A percentile compares a stretch with the other conserved stretches of the same genome.
Evolutionary conservation across 2,113 vertebrate genomes (phyloP).

Genomic region (Grantiella picta): DNA sequence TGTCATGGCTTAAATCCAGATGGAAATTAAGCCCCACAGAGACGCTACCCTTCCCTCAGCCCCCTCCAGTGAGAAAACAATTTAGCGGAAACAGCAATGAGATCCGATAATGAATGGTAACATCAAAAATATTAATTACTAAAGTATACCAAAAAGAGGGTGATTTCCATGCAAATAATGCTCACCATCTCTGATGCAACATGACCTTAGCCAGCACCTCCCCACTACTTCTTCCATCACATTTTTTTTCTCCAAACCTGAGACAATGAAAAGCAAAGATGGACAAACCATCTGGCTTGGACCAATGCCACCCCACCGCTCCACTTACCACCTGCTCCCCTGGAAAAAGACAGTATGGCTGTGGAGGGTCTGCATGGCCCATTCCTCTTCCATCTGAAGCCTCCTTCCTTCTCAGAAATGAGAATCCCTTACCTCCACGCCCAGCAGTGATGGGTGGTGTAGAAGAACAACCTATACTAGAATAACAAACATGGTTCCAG

Average conservation of each 20-base stretch:
- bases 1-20: not conserved
- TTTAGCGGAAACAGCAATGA: not conserved
- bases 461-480: not conserved
- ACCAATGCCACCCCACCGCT: not conserved
- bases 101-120: not conserved
- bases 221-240: too few species aligned
- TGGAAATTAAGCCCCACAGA: not conserved
- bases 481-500: not conserved
- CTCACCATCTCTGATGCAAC: not conserved
- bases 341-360: not conserved
- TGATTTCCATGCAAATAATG: not conserved
- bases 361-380: not conserved
- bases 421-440: not conserved
- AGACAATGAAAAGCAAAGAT: not conserved
- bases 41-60: not conserved
- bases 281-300: not conserved
- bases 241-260: not conserved
- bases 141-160: not conserved
- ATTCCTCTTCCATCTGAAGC: not conserved
- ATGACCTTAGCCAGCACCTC: fast-evolving
- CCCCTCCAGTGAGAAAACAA: not conserved
- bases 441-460: too few species aligned
- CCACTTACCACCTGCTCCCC: not conserved
- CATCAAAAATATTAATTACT: not conserved
- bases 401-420: not conserved